Evolutionary conservation across 2,888 invertebrate species (phyloP).

Genomic region (Anagyrus pseudococci): DNA sequence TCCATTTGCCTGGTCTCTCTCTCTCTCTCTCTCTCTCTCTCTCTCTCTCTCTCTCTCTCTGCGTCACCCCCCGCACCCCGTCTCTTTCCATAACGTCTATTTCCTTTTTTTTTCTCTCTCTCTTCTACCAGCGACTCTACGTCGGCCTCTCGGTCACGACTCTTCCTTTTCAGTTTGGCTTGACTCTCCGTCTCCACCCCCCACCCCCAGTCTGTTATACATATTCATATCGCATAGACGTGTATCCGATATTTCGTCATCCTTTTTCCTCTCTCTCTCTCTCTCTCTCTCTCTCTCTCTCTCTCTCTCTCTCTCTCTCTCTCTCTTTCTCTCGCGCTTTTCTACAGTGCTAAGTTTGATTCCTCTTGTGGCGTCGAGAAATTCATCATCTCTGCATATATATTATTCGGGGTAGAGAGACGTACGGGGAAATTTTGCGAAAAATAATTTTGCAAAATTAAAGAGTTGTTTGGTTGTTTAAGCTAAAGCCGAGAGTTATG

Average conservation of each 20-base stretch:
- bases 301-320: conserved; percentile 29
- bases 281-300: conserved; percentile 30
- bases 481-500: no score
- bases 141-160: no score
- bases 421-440: no score
- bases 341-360: conserved; percentile 17
- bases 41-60: no score
- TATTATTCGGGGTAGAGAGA: no score
- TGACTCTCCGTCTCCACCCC: neutral
- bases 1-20: conserved; percentile 54
- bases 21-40: conserved; percentile 4
- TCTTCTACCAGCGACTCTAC: no score
- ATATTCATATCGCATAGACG: conserved; percentile 16
- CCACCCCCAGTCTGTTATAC: conserved; percentile 12
- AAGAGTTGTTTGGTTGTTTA: no score
- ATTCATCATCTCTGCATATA: neutral
- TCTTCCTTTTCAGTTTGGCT: no score
- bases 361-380: neutral
- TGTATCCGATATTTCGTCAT: conserved; percentile 38
- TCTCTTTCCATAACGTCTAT: neutral
- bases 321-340: conserved; percentile 34
- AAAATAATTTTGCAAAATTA: no score
- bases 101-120: neutral
- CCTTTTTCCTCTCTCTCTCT: conserved; percentile 31
- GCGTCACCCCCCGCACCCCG: neutral